phyloP scores from a whole-genome alignment of 2,888 invertebrate genomes.

The Lampropteryx suffumata region DNA sequence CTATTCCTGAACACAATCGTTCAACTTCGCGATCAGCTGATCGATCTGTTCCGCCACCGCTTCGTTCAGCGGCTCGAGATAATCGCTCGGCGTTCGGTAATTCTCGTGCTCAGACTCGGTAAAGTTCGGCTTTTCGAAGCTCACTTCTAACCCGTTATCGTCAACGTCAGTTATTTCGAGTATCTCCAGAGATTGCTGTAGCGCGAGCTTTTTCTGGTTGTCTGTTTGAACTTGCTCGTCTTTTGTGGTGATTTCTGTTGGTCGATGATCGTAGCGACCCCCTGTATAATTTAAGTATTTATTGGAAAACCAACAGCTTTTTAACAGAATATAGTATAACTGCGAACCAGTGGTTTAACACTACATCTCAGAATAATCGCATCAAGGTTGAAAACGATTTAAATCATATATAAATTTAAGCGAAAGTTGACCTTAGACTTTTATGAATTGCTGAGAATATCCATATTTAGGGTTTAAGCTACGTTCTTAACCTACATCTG shows the following conservation, averaged over 20 bases:
- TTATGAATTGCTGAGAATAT: no score
- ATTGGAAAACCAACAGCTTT: no score
- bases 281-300: not conserved
- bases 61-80: slow-evolving; percentile 64
- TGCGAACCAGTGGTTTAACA: no score
- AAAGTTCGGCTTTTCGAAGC: slow-evolving; percentile 64
- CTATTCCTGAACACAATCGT: slow-evolving; percentile 59
- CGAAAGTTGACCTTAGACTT: no score
- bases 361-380: no score
- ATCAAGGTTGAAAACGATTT: no score
- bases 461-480: no score
- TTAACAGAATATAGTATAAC: no score
- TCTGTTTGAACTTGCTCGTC: slow-evolving; percentile 56
- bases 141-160: slow-evolving; percentile 52
- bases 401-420: no score
- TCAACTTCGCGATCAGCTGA: slow-evolving; percentile 66
- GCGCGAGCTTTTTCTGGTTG: slow-evolving; percentile 42
- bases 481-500: no score
- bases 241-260: slow-evolving; percentile 46
- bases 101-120: slow-evolving; percentile 62
- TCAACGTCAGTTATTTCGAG: slow-evolving; percentile 55
- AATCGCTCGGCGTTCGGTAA: slow-evolving; percentile 67
- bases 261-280: slow-evolving; percentile 15
- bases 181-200: slow-evolving; percentile 64
- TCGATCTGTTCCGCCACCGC: slow-evolving; percentile 71